phyloP scores from a whole-genome alignment of 2,888 invertebrate species.

The Amphipyra berbera region DNA sequence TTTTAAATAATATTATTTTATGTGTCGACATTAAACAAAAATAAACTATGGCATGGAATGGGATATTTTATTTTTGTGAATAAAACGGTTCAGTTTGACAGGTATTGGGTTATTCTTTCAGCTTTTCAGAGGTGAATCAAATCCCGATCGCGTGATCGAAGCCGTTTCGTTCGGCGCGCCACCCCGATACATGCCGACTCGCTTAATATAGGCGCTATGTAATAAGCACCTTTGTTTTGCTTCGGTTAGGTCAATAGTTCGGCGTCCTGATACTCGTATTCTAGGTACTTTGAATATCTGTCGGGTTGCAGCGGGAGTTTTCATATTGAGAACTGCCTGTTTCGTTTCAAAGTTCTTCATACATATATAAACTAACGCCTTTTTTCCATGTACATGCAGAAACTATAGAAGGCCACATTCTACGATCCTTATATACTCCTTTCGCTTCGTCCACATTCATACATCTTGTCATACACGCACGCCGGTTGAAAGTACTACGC shows the following conservation, averaged over 20 bases:
- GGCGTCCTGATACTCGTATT: constrained; percentile 45
- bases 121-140: constrained; percentile 69
- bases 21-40: constrained; percentile 31
- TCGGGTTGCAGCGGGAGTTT: constrained; percentile 19
- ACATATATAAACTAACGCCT: too few relatives aligned
- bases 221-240: constrained; percentile 70
- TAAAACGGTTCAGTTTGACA: constrained; percentile 27
- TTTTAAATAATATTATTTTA: constrained; percentile 48
- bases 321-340: background rate
- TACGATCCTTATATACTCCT: too few relatives aligned
- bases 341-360: background rate
- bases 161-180: constrained; percentile 77
- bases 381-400: too few relatives aligned
- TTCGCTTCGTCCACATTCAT: too few relatives aligned
- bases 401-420: too few relatives aligned
- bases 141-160: constrained; percentile 81
- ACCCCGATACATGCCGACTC: constrained; percentile 60
- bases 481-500: too few relatives aligned
- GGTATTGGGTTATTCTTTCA: constrained; percentile 44
- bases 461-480: too few relatives aligned
- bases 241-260: constrained; percentile 64
- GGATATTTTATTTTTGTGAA: constrained; percentile 37
- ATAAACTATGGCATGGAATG: constrained; percentile 25
- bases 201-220: constrained; percentile 62
- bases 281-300: constrained; percentile 41